Evolutionary conservation across 2,797 vertebrate genomes (phyloP).

Genomic region (Basileuterus tristriatus): DNA sequence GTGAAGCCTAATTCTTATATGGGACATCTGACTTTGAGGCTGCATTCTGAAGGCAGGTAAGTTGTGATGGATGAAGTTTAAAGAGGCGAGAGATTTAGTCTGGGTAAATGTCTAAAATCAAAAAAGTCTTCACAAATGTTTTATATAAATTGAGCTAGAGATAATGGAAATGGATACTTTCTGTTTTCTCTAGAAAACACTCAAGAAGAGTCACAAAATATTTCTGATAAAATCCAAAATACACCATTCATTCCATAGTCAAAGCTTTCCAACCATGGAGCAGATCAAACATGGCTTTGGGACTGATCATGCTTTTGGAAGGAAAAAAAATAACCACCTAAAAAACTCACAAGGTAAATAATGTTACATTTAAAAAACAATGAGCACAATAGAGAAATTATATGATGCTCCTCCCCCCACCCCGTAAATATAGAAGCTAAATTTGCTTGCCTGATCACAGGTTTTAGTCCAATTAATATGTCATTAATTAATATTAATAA

Average conservation of each 20-base stretch:
- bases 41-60: not conserved
- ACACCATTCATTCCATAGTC: not conserved
- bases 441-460: not conserved
- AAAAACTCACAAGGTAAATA: not conserved
- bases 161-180: not conserved
- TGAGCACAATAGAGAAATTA: not conserved
- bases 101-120: not conserved
- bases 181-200: not conserved
- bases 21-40: not conserved
- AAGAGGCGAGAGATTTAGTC: not conserved
- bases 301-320: not conserved
- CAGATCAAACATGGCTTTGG: not conserved
- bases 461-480: not conserved
- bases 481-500: no score
- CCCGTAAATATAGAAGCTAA: not conserved
- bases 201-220: not conserved
- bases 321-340: fast-evolving
- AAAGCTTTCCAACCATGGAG: not conserved
- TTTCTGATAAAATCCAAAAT: not conserved
- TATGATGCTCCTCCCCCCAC: not conserved
- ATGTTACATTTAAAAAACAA: not conserved
- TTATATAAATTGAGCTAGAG: not conserved
- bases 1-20: not conserved
- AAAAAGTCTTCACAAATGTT: not conserved
- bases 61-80: not conserved